Evolutionary conservation across 2,113 vertebrate genomes (phyloP).

Genomic region (Microtus ochrogaster): DNA sequence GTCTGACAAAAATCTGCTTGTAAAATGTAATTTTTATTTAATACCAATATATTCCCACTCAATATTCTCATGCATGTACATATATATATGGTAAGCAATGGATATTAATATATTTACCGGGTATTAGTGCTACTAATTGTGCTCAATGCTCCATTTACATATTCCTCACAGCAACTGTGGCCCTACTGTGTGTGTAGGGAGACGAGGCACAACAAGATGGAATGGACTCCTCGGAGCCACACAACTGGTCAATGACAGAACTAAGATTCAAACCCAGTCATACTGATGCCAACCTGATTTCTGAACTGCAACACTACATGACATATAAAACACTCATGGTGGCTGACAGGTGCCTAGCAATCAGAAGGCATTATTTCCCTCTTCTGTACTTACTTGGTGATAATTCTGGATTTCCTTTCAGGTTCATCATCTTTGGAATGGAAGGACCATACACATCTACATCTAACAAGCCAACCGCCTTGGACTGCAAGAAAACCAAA

Average conservation of each 20-base stretch:
- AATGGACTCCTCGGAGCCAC: slow-evolving; percentile 1
- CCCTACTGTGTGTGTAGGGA: background rate
- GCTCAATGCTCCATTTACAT: background rate
- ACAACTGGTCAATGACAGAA: background rate
- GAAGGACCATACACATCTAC: slow-evolving; percentile 97
- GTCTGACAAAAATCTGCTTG: background rate
- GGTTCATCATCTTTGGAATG: slow-evolving; percentile 97
- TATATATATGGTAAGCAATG: slow-evolving; percentile 38
- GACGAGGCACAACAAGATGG: background rate
- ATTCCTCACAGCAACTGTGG: background rate
- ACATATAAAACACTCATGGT: background rate
- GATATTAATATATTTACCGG: background rate
- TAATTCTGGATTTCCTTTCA: slow-evolving; percentile 95
- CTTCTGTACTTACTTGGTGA: slow-evolving; percentile 90
- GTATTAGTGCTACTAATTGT: background rate
- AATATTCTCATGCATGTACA: slow-evolving; percentile 4
- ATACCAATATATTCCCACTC: slow-evolving; percentile 39
- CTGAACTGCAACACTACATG: background rate
- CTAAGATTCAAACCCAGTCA: background rate
- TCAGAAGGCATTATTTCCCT: slow-evolving; percentile 30
- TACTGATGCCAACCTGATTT: background rate
- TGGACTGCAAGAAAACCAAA: slow-evolving; percentile 85
- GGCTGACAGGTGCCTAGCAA: background rate
- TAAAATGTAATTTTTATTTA: background rate
- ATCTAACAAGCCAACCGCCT: slow-evolving; percentile 94